Evolutionary conservation across 2,797 vertebrate species (phyloP), one percentile per base, ranked within the genome.

Genomic region (Scolopax bukidnonensis): DNA sequence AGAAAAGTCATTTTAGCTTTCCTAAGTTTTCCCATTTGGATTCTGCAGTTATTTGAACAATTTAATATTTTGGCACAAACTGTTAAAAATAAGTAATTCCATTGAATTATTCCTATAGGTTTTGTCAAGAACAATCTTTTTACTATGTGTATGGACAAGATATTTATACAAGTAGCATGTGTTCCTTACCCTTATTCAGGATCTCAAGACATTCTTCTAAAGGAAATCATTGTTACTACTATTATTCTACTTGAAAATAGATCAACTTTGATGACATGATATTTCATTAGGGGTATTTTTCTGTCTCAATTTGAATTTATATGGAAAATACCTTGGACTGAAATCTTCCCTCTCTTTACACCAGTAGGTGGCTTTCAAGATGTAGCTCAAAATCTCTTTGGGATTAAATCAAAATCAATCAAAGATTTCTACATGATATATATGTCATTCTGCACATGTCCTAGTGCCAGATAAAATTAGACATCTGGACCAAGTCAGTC

Each of bases 21-120:
- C 25, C 78, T 67, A 73, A 73, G 50, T 75, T 93, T 96, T 70
- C 90, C 79, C 76, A 63, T 50, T 84, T 80, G 79, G 27, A 89
- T 92, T 90, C 57, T 48, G 64, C 32, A 75, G 19, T 78, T 85
- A 87, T 81, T 92, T 68, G 32, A 92, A 54, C 30, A 50, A 19
- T 67, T 61, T 86, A 81, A 45, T 76, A 92, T 83, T 94, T 87
- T 94, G 85, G 53, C 89, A 88, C 8, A 24, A 84, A 59, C 40
- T 57, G 9, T 69, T 91, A 76, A 94, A 94, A 96, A 40, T 45
- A 73, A 94, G 20, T 59, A 82, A 91, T 82, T 87, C 45, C 65
- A 10, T 41, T 91, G 41, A 84, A 89, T 76, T 92, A 68, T 91
- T 77, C 50, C 64, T 70, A 51, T 14, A 73, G 57, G 18, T 69